Base-by-base conservation (phyloP, 1,140 invertebrate species). In the Heliothis subflexa region DNA sequence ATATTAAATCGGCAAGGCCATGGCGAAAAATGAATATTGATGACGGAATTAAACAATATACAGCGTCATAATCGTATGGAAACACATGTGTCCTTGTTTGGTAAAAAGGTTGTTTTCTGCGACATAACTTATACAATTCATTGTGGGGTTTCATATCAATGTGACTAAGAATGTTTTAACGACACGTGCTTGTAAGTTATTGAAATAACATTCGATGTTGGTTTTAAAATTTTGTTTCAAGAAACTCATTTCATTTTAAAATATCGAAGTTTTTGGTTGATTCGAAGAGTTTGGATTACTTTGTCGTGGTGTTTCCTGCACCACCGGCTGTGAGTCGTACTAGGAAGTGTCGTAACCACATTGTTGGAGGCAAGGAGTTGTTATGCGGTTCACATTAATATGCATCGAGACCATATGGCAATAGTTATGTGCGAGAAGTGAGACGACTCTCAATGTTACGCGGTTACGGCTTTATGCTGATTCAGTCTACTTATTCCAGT, bases 51-150 rank as follows among this genome's bases (percentile, higher is more conserved):
- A 83, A 82, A 78, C 76, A 83, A 82, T 81, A 79, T 79, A 62
- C 64, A 66, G 33, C 79, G 81, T 77, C 81, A 82, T 76, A 66
- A 77, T 74, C 62, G 47, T 50, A 59, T 81, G 78, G 66, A 82
- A 83, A 89, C 90, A 91, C 70, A 86, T 91, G 90, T 92, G 90
- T 85, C 89, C 90, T 92, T 90, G 89, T 81, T 85, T 80, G 49
- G 54, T 72, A 79, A 16, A 71, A 14, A 82, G 66, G 54, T 79
- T 81, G 45, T 78, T 78, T 59, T 75, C 21, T 59, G 49, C 25
- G 45, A 49, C 12, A 18, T 45, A 71, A 79, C 59, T 78, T 66
- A 64, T 7, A 70, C 70, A 77, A 75, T 55, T 18, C 3, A 55
- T 70, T 50, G 28, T 45, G 16, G 14, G 66, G 50, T 11, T 52